These are phyloP conservation scores for Caenorhabditis virilis DNA, from an alignment of 2,888 invertebrate species.

Conservation along the genomic window DNA sequence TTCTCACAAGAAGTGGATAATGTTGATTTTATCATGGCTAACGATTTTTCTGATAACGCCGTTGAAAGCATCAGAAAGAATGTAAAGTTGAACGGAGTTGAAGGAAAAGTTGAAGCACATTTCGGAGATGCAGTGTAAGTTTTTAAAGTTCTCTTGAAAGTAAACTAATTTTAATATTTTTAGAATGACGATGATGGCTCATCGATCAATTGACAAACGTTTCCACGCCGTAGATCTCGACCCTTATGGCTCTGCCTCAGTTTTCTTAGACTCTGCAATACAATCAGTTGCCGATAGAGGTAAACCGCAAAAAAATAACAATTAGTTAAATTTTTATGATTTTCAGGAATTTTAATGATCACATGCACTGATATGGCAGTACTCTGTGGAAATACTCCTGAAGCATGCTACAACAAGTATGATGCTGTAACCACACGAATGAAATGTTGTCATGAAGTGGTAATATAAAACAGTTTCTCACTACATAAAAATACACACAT, in stretches of 20 bases:
- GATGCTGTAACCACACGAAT: slow-evolving; percentile 85
- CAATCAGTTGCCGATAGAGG: slow-evolving; percentile 71
- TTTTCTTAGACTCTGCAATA: slow-evolving; percentile 87
- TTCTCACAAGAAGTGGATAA: slow-evolving; percentile 83
- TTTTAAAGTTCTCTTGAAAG: background rate
- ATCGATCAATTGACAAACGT: slow-evolving; percentile 75
- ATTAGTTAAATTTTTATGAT: background rate
- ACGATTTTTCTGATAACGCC: slow-evolving; percentile 80
- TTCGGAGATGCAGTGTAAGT: slow-evolving; percentile 85
- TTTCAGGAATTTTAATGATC: slow-evolving; percentile 84
- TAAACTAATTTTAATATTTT: slow-evolving; percentile 38
- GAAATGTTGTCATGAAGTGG: slow-evolving; percentile 93
- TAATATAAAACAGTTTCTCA: slow-evolving; percentile 65
- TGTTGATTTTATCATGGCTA: slow-evolving; percentile 61
- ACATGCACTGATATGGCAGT: slow-evolving; percentile 96
- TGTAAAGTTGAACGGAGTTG: slow-evolving; percentile 79
- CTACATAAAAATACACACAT: slow-evolving; percentile 24
- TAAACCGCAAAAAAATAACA: slow-evolving; percentile 13
- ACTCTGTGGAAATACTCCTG: slow-evolving; percentile 90
- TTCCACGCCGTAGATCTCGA: slow-evolving; percentile 93
- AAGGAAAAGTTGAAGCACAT: slow-evolving; percentile 78
- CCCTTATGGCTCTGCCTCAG: slow-evolving; percentile 93
- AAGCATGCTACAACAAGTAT: slow-evolving; percentile 90
- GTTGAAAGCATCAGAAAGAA: slow-evolving; percentile 85
- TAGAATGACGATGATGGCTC: slow-evolving; percentile 85